Evolutionary conservation across 2,797 vertebrate species (phyloP).

Genomic region (Sebastes nivosus): DNA sequence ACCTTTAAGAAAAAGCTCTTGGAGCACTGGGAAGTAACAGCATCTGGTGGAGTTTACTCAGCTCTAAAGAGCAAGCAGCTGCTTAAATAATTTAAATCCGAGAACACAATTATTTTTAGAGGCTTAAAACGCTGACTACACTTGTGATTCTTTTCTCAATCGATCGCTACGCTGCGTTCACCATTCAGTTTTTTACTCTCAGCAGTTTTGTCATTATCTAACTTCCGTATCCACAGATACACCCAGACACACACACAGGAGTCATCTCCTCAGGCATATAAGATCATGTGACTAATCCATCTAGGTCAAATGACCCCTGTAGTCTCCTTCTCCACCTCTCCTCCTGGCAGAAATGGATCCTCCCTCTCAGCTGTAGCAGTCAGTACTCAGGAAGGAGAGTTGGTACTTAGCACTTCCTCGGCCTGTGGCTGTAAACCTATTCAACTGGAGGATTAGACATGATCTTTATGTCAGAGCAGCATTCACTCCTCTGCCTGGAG

Average conservation of each 20-base stretch:
- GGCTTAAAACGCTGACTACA: neutral
- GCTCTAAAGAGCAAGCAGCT: neutral
- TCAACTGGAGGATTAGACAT: conserved; percentile 8
- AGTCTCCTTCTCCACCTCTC: neutral
- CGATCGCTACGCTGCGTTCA: neutral
- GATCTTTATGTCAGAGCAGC: neutral
- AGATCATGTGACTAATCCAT: neutral
- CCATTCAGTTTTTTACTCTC: neutral
- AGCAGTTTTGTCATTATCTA: neutral
- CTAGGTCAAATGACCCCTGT: neutral
- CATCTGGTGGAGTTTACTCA: neutral
- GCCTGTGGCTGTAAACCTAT: conserved; percentile 1
- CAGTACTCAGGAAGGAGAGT: neutral
- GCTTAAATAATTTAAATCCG: neutral
- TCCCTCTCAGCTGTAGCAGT: neutral
- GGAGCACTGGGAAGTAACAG: neutral
- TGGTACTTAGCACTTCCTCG: neutral
- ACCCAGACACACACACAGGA: neutral
- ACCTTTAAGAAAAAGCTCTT: neutral
- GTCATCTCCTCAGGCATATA: neutral
- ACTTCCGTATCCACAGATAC: neutral
- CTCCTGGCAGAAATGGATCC: conserved; percentile 1
- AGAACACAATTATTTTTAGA: neutral
- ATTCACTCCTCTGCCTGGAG: conserved; percentile 9
- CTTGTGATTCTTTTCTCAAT: neutral